phyloP scores from a whole-genome alignment of 2,888 invertebrate genomes.

The Platerodrilus igneus region DNA sequence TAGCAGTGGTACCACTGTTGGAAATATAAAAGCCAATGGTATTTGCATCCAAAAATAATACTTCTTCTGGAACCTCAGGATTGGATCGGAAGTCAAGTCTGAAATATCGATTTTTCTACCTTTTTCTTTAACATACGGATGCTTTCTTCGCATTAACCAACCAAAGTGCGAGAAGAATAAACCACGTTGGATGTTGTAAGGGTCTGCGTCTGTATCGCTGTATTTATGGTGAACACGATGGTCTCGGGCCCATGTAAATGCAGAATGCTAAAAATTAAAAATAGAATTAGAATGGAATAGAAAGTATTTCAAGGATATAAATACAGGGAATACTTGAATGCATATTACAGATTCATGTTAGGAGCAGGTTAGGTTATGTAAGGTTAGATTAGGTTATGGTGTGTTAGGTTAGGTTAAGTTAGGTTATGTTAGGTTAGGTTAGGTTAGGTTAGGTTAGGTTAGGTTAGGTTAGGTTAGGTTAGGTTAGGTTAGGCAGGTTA shows the following conservation, averaged over 20 bases:
- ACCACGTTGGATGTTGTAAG: constrained; percentile 86
- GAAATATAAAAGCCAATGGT: constrained; percentile 69
- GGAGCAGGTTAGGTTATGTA: too few relatives aligned
- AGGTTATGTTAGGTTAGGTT: too few relatives aligned
- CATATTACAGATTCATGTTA: too few relatives aligned
- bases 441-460: too few relatives aligned
- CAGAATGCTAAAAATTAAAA: constrained; percentile 56
- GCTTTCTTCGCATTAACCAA: constrained; percentile 88
- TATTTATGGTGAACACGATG: constrained; percentile 89
- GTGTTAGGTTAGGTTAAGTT: too few relatives aligned
- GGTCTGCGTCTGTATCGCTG: constrained; percentile 90
- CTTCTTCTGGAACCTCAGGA: constrained; percentile 85
- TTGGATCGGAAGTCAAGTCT: constrained; percentile 75
- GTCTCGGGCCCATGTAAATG: constrained; percentile 73
- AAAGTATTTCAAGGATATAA: too few relatives aligned
- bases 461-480: too few relatives aligned
- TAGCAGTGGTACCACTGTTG: constrained; percentile 66
- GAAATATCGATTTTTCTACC: constrained; percentile 81
- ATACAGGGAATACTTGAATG: too few relatives aligned
- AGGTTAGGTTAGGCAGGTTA: too few relatives aligned
- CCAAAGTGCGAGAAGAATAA: constrained; percentile 97
- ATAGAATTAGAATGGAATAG: background rate
- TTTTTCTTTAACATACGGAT: constrained; percentile 82
- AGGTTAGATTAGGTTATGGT: too few relatives aligned
- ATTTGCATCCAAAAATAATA: constrained; percentile 73